Conservation (phyloP, 2,888 invertebrate genomes). For the Bhutanitis thaidina region DNA sequence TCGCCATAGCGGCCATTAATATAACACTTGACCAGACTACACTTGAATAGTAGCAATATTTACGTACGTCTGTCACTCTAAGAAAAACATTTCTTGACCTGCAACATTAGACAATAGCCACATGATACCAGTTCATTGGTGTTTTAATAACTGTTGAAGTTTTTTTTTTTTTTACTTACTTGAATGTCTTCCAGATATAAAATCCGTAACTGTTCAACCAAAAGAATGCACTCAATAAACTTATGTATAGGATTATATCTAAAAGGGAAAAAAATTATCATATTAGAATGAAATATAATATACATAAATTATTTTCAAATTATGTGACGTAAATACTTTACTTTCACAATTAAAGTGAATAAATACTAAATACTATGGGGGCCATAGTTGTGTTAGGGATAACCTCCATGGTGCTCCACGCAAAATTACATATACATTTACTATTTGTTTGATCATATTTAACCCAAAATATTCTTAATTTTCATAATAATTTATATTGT, state of each 20-base stretch:
- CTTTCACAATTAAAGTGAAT: no score
- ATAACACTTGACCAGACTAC: conserved; percentile 89
- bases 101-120: conserved; percentile 32
- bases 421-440: no score
- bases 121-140: not conserved
- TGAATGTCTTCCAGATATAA: conserved; percentile 93
- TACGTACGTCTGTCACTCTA: conserved; percentile 90
- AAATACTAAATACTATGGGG: no score
- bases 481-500: no score
- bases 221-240: conserved; percentile 89
- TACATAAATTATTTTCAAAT: no score
- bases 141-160: not conserved
- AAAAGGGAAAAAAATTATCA: conserved; percentile 45
- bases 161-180: conserved; percentile 61
- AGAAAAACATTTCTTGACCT: conserved; percentile 92
- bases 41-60: conserved; percentile 92
- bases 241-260: conserved; percentile 89
- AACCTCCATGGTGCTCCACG: no score
- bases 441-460: no score
- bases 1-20: conserved; percentile 85
- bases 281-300: not conserved
- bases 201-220: conserved; percentile 93
- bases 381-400: no score
- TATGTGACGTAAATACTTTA: no score
- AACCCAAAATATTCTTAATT: no score